phyloP scores from a whole-genome alignment of 2,113 vertebrate genomes.

The Nettapus auritus region DNA sequence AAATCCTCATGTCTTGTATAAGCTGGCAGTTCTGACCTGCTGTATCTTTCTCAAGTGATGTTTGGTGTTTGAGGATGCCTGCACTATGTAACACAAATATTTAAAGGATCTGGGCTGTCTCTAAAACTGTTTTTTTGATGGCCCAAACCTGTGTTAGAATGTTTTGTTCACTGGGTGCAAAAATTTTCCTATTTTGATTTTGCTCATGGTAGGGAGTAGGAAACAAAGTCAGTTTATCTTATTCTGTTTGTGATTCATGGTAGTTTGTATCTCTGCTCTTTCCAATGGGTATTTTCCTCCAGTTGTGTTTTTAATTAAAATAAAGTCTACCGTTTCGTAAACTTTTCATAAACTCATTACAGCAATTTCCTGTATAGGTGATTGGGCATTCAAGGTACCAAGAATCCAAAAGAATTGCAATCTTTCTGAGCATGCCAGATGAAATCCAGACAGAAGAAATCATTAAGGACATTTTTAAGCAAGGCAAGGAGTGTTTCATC shows the following conservation, averaged over 20 bases:
- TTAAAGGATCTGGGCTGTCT: background rate
- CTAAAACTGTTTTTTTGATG: background rate
- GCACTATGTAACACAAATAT: background rate
- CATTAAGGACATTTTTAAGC: slow-evolving; percentile 83
- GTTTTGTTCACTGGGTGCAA: background rate
- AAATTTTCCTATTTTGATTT: background rate
- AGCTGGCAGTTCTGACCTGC: background rate
- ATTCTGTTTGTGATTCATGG: background rate
- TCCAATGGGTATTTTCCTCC: background rate
- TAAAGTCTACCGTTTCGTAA: background rate
- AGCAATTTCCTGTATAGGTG: slow-evolving; percentile 75
- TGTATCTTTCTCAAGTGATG: background rate
- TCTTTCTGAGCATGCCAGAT: slow-evolving; percentile 93
- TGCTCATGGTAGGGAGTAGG: background rate
- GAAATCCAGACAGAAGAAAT: slow-evolving; percentile 90
- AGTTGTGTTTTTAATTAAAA: background rate
- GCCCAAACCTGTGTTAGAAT: background rate
- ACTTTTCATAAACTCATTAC: background rate
- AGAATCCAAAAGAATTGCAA: slow-evolving; percentile 83
- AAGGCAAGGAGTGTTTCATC: slow-evolving; percentile 91
- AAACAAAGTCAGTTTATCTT: background rate
- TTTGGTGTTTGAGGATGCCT: background rate
- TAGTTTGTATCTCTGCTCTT: background rate
- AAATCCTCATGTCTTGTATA: background rate
- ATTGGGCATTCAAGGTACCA: slow-evolving; percentile 85